phyloP scores from a whole-genome alignment of 2,113 vertebrate genomes.

The Eleginops maclovinus region DNA sequence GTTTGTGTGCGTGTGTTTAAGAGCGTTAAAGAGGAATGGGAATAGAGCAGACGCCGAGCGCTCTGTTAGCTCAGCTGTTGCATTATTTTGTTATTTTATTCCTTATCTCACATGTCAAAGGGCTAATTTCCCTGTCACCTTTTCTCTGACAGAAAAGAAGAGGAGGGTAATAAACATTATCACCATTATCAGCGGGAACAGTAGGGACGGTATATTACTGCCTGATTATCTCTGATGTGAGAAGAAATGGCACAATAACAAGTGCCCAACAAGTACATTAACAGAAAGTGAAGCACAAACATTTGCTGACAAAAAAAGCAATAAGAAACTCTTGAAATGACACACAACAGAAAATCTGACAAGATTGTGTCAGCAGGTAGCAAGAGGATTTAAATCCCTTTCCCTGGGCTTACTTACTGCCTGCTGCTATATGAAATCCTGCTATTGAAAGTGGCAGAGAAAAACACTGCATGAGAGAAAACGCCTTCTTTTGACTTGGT shows the following conservation, averaged over 20 bases:
- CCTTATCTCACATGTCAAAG: conserved; percentile 26
- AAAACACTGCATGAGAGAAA: conserved; percentile 47
- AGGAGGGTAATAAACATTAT: too few relatives aligned
- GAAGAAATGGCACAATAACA: conserved; percentile 32
- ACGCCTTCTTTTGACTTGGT: conserved; percentile 18
- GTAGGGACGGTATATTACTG: conserved; percentile 46
- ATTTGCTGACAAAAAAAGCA: conserved; percentile 25
- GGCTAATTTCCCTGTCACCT: conserved; percentile 54
- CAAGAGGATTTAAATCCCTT: conserved; percentile 12
- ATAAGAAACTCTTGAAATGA: conserved; percentile 34
- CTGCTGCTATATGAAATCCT: conserved; percentile 38
- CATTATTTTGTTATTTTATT: conserved; percentile 46
- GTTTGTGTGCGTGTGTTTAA: conserved; percentile 22
- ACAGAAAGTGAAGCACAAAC: conserved; percentile 1
- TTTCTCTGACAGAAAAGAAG: conserved; percentile 24
- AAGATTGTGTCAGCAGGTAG: conserved; percentile 32
- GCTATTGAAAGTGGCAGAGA: conserved; percentile 43
- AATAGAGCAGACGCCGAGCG: conserved; percentile 2
- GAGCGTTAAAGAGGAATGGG: conserved; percentile 29
- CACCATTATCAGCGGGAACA: conserved; percentile 31
- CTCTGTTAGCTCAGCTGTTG: conserved; percentile 31
- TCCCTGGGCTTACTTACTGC: conserved; percentile 15
- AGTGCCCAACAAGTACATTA: not conserved
- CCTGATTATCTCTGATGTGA: conserved; percentile 35
- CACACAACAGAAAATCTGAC: conserved; percentile 17